Percentiles rank a stretch among this genome's conserved stretches.
Evolutionary conservation across 2,113 vertebrate genomes (phyloP).

Genomic region (Psammodynastes pulverulentus): DNA sequence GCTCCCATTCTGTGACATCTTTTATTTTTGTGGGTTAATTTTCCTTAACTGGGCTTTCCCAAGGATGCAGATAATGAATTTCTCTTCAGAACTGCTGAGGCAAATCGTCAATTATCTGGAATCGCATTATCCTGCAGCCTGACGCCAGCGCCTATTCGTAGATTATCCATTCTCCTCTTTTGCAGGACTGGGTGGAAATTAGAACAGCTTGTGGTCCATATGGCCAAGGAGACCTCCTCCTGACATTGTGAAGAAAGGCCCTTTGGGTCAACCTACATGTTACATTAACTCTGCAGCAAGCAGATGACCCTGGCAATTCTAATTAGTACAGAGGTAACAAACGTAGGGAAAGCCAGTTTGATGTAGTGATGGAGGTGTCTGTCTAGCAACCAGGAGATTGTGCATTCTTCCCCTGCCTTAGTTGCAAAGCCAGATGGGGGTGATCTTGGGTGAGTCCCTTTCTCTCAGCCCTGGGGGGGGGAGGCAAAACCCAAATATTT

Average conservation of each 20-base stretch:
- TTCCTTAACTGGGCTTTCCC: not conserved
- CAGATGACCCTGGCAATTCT: not conserved
- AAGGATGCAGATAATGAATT: not conserved
- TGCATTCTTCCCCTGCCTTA: not conserved
- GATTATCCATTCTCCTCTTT: not conserved
- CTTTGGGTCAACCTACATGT: not conserved
- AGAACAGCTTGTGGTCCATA: not conserved
- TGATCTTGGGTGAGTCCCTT: not conserved
- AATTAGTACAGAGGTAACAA: not conserved
- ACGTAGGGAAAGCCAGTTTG: not conserved
- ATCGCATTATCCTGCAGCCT: not conserved
- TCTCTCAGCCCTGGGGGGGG: not conserved
- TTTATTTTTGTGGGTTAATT: not conserved
- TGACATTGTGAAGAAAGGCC: not conserved
- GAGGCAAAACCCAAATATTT: not conserved
- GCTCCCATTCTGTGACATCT: not conserved
- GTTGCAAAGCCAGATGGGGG: not conserved
- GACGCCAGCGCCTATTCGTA: not conserved
- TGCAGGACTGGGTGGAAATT: not conserved
- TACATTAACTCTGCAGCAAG: not conserved
- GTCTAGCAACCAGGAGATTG: not conserved
- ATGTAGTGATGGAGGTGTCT: not conserved
- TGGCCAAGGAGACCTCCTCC: not conserved
- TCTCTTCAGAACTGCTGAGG: not conserved
- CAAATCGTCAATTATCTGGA: not conserved